Conservation (phyloP, 2,888 invertebrate species). For the Metalampra italica region DNA sequence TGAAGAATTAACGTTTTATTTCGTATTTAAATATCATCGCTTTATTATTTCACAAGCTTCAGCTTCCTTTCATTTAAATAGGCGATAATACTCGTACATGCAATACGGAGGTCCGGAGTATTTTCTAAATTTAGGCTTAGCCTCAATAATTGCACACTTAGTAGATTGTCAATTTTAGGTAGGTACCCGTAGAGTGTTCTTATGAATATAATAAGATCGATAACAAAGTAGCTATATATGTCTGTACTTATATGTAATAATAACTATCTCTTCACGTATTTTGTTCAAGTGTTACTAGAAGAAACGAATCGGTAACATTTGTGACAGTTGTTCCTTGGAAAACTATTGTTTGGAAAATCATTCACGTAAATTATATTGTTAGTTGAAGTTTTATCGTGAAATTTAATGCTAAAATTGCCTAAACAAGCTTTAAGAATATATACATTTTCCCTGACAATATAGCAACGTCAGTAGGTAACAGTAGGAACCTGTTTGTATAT, state of each 20-base stretch:
- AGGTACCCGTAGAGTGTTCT: constrained; percentile 21
- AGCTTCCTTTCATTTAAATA: no score
- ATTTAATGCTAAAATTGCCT: constrained; percentile 17
- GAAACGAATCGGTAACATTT: constrained; percentile 29
- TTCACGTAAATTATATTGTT: constrained; percentile 13
- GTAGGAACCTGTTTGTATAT: no score
- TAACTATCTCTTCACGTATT: constrained; percentile 20
- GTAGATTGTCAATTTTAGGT: constrained; percentile 37
- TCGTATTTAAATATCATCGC: no score
- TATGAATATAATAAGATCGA: constrained; percentile 21
- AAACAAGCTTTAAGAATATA: constrained; percentile 26
- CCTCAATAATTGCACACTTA: constrained; percentile 15
- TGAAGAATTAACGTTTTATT: no score
- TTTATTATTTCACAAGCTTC: no score
- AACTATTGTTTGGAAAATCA: no score
- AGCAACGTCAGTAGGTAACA: no score
- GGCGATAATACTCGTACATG: no score
- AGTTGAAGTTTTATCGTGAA: constrained; percentile 1
- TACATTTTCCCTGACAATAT: neutral
- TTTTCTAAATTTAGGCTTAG: no score
- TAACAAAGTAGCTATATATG: neutral
- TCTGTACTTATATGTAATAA: no score
- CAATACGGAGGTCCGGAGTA: no score
- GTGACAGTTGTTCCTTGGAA: constrained; percentile 30
- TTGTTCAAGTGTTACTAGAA: constrained; percentile 15